Conservation (phyloP, 1,140 invertebrate species). For the Radopholus similis region DNA sequence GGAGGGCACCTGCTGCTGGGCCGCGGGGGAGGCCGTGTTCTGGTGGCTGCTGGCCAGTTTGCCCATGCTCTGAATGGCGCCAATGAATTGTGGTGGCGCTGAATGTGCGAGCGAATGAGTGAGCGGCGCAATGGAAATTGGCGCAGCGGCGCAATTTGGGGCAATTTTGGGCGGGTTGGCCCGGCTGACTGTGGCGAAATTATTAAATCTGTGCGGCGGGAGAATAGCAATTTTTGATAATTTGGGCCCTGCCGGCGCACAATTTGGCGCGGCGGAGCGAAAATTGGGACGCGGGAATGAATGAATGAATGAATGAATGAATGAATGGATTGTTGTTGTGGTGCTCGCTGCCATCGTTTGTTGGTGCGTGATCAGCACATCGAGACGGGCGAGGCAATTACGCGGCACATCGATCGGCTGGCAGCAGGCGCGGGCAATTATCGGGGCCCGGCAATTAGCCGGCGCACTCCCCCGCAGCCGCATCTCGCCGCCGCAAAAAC, state of each 20-base stretch:
- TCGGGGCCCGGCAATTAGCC: not conserved
- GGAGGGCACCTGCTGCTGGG: not conserved
- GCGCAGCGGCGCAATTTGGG: too few relatives aligned
- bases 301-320: not conserved
- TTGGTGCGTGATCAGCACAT: not conserved
- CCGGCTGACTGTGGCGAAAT: conserved; percentile 2
- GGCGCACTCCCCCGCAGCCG: not conserved
- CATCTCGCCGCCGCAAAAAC: not conserved
- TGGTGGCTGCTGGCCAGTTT: too few relatives aligned
- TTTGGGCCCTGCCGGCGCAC: not conserved
- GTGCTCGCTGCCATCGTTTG: not conserved
- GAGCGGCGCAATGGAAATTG: too few relatives aligned
- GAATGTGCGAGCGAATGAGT: not conserved
- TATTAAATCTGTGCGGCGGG: conserved; percentile 10
- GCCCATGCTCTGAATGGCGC: not conserved
- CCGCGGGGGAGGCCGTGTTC: not conserved
- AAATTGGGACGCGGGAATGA: not conserved
- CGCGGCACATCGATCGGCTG: not conserved
- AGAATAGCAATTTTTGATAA: conserved; percentile 22
- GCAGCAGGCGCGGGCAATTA: not conserved
- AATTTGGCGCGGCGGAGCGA: not conserved
- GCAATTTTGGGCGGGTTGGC: not conserved
- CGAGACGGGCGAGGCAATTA: not conserved
- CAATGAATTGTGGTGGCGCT: too few relatives aligned
- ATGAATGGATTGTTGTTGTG: not conserved